phyloP scores from a whole-genome alignment of 2,888 invertebrate genomes.

The Agrotis exclamationis region DNA sequence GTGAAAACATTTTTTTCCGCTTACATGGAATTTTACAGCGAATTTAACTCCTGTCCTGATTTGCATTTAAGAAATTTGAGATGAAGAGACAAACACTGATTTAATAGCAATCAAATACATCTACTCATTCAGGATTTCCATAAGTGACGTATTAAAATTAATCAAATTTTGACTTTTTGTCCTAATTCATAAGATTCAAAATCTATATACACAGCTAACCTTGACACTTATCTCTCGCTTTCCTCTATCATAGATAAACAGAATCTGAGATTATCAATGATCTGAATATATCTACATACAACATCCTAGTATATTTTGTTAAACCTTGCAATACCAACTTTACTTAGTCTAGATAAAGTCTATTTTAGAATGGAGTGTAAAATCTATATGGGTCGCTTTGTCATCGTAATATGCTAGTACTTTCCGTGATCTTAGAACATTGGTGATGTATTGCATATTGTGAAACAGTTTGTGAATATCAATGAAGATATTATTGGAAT shows the following conservation, averaged over 20 bases:
- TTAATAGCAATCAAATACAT: background rate
- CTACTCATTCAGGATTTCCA: background rate
- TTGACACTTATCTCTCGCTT: slow-evolving; percentile 55
- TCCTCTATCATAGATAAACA: slow-evolving; percentile 63
- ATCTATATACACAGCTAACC: slow-evolving; percentile 12
- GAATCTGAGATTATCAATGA: slow-evolving; percentile 60
- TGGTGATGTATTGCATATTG: slow-evolving; percentile 19
- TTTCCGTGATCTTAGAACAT: slow-evolving; percentile 42
- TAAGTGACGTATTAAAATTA: background rate
- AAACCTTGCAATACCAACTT: slow-evolving; percentile 3
- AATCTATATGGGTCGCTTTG: slow-evolving; percentile 14
- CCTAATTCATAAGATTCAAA: background rate
- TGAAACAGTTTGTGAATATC: slow-evolving; percentile 15
- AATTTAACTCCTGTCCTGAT: background rate
- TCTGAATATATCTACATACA: slow-evolving; percentile 31
- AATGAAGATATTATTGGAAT: background rate
- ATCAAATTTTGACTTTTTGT: slow-evolving; percentile 2
- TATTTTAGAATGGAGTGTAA: background rate
- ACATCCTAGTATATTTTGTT: slow-evolving; percentile 10
- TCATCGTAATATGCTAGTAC: slow-evolving; percentile 22
- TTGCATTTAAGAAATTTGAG: background rate
- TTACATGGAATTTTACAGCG: background rate
- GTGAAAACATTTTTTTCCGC: background rate
- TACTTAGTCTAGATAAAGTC: background rate
- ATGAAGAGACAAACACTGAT: too few relatives aligned